Conservation (phyloP, 2,888 invertebrate genomes). For the Eristalinus sepulchralis region DNA sequence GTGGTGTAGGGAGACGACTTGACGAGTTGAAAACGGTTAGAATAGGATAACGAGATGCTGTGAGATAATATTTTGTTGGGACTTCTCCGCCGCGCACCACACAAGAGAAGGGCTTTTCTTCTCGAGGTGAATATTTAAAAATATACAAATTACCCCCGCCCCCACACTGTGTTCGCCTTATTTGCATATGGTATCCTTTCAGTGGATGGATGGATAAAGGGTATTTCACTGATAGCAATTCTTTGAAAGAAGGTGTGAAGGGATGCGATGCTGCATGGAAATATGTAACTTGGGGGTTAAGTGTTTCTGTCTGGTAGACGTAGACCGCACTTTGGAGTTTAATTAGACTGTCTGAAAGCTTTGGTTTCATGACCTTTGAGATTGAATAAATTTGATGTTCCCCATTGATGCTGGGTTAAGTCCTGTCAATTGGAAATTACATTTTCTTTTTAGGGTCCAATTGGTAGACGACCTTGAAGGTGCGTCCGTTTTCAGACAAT, state of each 20-base stretch:
- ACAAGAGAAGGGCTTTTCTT: conserved; percentile 6
- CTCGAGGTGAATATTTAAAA: conserved; percentile 51
- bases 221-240: neutral
- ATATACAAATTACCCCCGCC: neutral
- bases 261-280: neutral
- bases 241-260: neutral
- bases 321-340: neutral
- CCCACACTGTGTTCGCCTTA: conserved; percentile 4
- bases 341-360: neutral
- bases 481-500: conserved; percentile 24
- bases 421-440: conserved; percentile 25
- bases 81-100: conserved; percentile 1
- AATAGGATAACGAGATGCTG: conserved; percentile 50
- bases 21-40: conserved; percentile 64
- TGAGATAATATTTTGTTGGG: conserved; percentile 20
- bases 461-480: neutral
- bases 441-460: conserved; percentile 7
- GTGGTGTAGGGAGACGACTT: conserved; percentile 8
- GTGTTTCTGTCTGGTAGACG: neutral
- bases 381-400: neutral
- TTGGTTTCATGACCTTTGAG: neutral
- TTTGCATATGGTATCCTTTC: neutral
- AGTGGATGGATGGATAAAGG: neutral
- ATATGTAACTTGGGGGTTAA: neutral
- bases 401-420: conserved; percentile 45